These are phyloP conservation scores for Euphydryas editha DNA, from an alignment of 2,888 invertebrate genomes.

Conservation along the genomic window DNA sequence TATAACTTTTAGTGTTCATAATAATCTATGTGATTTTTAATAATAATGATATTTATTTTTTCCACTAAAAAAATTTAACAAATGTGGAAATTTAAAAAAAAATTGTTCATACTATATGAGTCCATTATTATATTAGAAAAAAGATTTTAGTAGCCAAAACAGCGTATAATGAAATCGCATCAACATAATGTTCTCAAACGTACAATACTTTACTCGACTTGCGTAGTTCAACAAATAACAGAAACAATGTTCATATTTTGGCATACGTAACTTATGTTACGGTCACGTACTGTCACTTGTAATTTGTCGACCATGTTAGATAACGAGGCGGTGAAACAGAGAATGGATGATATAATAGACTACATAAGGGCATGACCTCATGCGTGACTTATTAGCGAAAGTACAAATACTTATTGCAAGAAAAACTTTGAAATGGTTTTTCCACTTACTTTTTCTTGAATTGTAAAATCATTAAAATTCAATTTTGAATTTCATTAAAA, in stretches of 20 bases:
- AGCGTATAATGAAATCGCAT: neutral
- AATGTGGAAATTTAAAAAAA: neutral
- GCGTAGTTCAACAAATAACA: constrained; percentile 19
- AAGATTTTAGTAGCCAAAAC: too few species aligned
- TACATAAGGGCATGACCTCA: constrained; percentile 39
- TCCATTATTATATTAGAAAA: neutral
- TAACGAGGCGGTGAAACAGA: constrained; percentile 35
- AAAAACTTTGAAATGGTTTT: constrained; percentile 2
- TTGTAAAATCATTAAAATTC: neutral
- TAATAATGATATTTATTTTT: too few species aligned
- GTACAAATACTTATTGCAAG: neutral
- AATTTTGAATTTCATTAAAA: too few species aligned
- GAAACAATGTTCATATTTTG: constrained; percentile 15
- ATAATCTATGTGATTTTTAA: too few species aligned
- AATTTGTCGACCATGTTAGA: constrained; percentile 35
- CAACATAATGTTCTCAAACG: constrained; percentile 5
- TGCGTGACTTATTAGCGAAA: constrained; percentile 33
- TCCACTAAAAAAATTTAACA: too few species aligned
- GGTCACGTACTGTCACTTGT: constrained; percentile 30
- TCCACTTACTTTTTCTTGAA: neutral
- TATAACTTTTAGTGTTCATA: too few species aligned
- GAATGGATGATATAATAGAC: constrained; percentile 34
- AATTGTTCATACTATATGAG: neutral
- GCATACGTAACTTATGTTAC: constrained; percentile 21
- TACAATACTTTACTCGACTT: constrained; percentile 13